phyloP scores from a whole-genome alignment of 2,113 vertebrate genomes.

The Cervus canadensis region DNA sequence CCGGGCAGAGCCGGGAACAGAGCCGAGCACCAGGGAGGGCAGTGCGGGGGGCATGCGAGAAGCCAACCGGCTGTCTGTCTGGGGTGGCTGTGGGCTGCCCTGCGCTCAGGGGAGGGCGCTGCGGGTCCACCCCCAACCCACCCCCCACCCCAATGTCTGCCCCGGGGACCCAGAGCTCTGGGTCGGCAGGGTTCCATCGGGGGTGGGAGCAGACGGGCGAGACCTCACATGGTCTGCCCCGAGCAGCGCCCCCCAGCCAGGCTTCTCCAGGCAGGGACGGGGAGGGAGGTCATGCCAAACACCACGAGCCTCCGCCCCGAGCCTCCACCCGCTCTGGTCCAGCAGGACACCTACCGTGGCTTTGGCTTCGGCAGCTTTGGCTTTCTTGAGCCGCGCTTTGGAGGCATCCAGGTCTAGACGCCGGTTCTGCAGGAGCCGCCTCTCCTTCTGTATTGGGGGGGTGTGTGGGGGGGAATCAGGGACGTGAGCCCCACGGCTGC shows the following conservation, averaged over 20 bases:
- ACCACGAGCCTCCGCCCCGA: background rate
- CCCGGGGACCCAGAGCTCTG: background rate
- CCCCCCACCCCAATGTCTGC: background rate
- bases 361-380: slow-evolving; percentile 94
- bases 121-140: background rate
- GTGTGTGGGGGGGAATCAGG: background rate
- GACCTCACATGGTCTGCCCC: background rate
- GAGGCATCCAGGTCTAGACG: slow-evolving; percentile 95
- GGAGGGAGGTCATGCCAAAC: background rate
- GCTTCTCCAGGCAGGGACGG: slow-evolving; percentile 36
- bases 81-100: background rate
- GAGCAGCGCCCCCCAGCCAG: background rate
- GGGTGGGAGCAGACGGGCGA: background rate
- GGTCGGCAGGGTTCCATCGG: background rate
- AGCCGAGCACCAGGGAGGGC: background rate
- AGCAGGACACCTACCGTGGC: slow-evolving; percentile 86
- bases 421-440: slow-evolving; percentile 92
- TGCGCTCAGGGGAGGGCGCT: background rate
- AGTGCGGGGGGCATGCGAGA: slow-evolving; percentile 11
- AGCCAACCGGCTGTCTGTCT: background rate
- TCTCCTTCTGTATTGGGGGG: slow-evolving; percentile 86
- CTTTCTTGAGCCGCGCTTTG: slow-evolving; percentile 95
- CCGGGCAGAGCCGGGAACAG: slow-evolving; percentile 10
- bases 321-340: background rate
- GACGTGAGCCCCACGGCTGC: background rate